phyloP scores from a whole-genome alignment of 1,140 invertebrate genomes.

The Physella acuta region DNA sequence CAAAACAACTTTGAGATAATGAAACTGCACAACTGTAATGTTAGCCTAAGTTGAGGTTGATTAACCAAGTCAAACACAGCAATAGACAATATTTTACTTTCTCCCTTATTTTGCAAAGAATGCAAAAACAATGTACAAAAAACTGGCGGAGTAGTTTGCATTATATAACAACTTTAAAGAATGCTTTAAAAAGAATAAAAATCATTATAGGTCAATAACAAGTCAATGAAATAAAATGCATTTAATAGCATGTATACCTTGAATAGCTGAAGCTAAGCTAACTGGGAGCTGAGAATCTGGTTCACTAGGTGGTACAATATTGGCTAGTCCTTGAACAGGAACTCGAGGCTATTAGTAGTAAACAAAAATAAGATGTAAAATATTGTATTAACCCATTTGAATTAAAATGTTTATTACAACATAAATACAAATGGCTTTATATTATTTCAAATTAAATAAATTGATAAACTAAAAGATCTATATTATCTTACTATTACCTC shows the following conservation, averaged over 20 bases:
- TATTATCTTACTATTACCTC: no score
- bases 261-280: constrained; percentile 28
- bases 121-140: no score
- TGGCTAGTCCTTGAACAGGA: constrained; percentile 53
- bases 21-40: neutral
- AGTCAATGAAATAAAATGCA: neutral
- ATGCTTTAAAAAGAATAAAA: neutral
- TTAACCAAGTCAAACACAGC: no score
- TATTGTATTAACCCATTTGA: neutral
- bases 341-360: constrained; percentile 47
- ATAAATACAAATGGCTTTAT: no score
- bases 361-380: constrained; percentile 1
- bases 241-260: constrained; percentile 23
- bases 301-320: constrained; percentile 57
- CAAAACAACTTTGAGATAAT: neutral
- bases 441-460: no score
- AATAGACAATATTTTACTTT: no score
- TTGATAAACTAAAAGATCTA: no score
- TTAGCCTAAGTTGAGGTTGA: no score
- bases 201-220: neutral
- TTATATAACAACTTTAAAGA: no score
- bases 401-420: no score
- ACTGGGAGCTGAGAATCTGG: constrained; percentile 46
- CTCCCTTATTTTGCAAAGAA: no score
- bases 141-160: no score